Evolutionary conservation across 2,797 vertebrate species (phyloP), one percentile per base, ranked within the genome.

Genomic region (Hydrocynus forskahlii): DNA sequence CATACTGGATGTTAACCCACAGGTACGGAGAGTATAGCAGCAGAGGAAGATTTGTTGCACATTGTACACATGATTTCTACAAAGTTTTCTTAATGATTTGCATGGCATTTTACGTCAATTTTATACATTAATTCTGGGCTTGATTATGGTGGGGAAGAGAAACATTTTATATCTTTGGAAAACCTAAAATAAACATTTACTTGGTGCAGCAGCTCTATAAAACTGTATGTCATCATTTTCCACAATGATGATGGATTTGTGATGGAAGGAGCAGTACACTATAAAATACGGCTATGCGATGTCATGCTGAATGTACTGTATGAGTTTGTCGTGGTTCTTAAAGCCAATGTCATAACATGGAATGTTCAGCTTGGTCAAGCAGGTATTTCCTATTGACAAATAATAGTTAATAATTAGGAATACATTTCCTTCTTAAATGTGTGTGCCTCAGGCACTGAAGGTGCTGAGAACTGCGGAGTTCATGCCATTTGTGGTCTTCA

Each of bases 401-500:
- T 17, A 59, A 38, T 35, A 74, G 40, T 40, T 35, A 35, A 35
- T 35, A 35, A 35, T 35, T 35, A 35, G 43, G 43, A 45, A 45
- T 45, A 45, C 35, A 5, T 35, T 35, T 35, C 35, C 35, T 35
- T 35, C 35, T 35, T 35, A 35, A 48, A 64, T 72, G 52, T 70
- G 9, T 79, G 23, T 7, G 84, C 1, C 76, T 1, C 90, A 99
- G 98, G 98, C 98, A 21, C 93, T 99, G 84, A 99, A 99, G 93
- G 92, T 99, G 78, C 89, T 99, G 89, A 95, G 96, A 92, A 99
- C 97, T 7, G 95, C 98, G 0, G 98, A 99, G 91, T 99, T 99
- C 86, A 98, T 99, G 97, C 98, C 98, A 13, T 99, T 98, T 9
- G 97, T 99, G 75, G 98, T 99, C 67, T 99, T 99, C 79, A 98